Evolutionary conservation across 1,140 invertebrate genomes (phyloP), one percentile per base, ranked within the genome.

Genomic region (Belonocnema kinseyi): DNA sequence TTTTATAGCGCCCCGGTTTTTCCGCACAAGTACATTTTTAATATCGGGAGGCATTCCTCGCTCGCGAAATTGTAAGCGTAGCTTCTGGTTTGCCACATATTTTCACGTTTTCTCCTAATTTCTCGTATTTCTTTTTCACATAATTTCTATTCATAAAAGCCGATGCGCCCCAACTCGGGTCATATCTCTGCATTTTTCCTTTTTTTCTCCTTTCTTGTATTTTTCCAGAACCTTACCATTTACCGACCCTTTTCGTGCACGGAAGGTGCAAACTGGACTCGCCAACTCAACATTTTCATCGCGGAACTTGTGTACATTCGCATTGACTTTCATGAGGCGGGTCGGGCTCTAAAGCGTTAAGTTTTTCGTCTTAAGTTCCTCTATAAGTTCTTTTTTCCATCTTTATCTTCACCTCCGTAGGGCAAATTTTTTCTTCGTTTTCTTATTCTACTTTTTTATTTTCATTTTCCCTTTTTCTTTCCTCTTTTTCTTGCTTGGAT

Each of bases 271-370:
- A 58, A 72, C 40, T 50, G 66, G 61, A 74, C 72, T 72, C 17
- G 75, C 75, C 19, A 74, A 78, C 52, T 74, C 74, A 66, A 56
- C 56, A 76, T 79, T 77, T 80, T 46, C 73, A 77, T 80, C 78
- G 74, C 73, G 75, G 61, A 80, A 80, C 61, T 80, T 80, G 78
- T 74, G 58, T 75, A 77, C 75, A 71, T 73, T 77, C 75, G 70
- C 75, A 80, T 80, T 80, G 79, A 77, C 76, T 80, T 80, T 77
- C 76, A 77, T 77, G 74, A 80, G 74, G 56, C 75, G 78, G 72
- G 73, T 80, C 78, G 78, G 75, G 61, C 76, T 80, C 76, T 74
- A 72, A 77, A 80, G 78, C 73, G 78, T 80, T 70, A 80, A 80
- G 71, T 80, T 80, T 80, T 77, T 76, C 76, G 79, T 77, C 75